Evolutionary conservation across 2,113 vertebrate species (phyloP).

Genomic region (Fukomys damarensis): DNA sequence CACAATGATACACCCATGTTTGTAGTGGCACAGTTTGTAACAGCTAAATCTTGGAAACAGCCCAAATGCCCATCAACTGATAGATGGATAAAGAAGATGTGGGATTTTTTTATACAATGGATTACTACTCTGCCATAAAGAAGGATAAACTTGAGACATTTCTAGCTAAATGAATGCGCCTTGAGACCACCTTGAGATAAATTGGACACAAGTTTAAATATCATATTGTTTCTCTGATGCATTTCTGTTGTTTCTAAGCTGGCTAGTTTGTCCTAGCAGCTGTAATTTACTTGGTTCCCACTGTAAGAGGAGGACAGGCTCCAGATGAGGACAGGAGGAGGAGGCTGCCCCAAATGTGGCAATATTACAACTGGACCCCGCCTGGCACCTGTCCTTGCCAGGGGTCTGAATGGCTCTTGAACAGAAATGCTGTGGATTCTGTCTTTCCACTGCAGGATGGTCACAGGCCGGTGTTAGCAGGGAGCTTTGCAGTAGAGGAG

Average conservation of each 20-base stretch:
- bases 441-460: neutral
- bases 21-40: too few species aligned
- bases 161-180: too few species aligned
- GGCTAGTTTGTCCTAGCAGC: neutral
- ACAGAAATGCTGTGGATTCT: neutral
- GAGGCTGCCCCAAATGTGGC: neutral
- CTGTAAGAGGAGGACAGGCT: neutral
- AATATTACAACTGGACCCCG: neutral
- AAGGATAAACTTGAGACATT: too few species aligned
- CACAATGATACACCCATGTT: too few species aligned
- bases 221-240: neutral
- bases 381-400: too few species aligned
- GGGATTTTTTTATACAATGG: too few species aligned
- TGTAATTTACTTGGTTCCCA: neutral
- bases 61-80: too few species aligned
- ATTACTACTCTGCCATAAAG: too few species aligned
- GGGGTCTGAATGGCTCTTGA: neutral
- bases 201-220: too few species aligned
- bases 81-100: too few species aligned
- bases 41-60: too few species aligned
- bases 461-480: neutral
- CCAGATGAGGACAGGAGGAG: neutral
- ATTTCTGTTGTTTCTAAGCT: neutral
- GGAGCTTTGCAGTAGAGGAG: neutral
- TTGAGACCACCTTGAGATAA: too few species aligned